Evolutionary conservation across 2,888 invertebrate species (phyloP), one percentile per base, ranked within the genome.

Genomic region (Linhomoeus sp.): DNA sequence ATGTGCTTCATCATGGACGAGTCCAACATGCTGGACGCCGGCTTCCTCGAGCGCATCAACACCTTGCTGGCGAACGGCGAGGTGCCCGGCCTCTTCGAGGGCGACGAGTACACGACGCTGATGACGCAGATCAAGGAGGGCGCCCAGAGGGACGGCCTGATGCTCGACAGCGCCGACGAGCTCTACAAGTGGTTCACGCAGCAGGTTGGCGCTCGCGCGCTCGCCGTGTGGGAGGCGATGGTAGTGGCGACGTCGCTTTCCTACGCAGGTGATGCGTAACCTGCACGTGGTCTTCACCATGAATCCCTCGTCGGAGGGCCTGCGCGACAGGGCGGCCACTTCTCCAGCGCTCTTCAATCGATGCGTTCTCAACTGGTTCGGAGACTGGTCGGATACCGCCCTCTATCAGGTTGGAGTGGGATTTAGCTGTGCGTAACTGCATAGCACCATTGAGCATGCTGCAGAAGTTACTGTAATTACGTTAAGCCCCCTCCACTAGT

Each of bases 121-220:
- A 97, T 97, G 92, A 97, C 94, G 0, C 97, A 99, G 66, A 97
- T 97, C 67, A 97, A 97, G 67, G 97, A 97, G 70, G 94, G 94
- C 2, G 88, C 94, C 1, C 90, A 90, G 64, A 75, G 92, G 49
- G 92, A 94, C 70, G 97, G 97, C 3, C 73, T 90, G 40, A 97
- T 97, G 92, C 71, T 97, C 42, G 97, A 99, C 69, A 87, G 92
- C 0, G 84, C 82, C 58, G 97, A 99, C 67, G 97, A 99, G 67
- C 71, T 97, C 14, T 99, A 97, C 70, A 97, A 97, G 72, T 97
- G 97, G 94, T 97, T 97, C 68, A 97, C 97, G 0, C 85, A 86
- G 17, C 60, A 62, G 53, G 56, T 56, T 40, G 1, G 22, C 19
- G 17, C 3, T n/a, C n/a, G n/a, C n/a, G n/a, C n/a, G n/a, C n/a